phyloP scores from a whole-genome alignment of 2,888 invertebrate species.

The Lithophane ornitopus region DNA sequence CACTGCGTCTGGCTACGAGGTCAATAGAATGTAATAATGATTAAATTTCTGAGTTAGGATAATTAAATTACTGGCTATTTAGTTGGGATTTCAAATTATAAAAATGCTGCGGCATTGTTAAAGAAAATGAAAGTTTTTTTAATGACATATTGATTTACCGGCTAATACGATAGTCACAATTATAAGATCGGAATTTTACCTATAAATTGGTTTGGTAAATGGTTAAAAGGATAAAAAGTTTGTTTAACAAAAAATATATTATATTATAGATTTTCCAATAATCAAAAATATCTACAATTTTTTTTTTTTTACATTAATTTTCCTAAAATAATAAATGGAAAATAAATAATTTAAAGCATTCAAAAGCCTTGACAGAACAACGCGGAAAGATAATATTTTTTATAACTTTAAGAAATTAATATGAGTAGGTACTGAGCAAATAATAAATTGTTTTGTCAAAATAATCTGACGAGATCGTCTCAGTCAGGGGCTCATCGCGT shows the following conservation, averaged over 20 bases:
- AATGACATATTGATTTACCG: neutral
- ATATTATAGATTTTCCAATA: neutral
- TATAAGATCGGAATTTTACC: neutral
- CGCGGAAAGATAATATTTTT: constrained; percentile 4
- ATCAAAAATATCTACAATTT: too few species aligned
- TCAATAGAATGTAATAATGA: neutral
- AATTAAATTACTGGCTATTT: neutral
- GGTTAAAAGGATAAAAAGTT: neutral
- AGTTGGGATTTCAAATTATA: neutral
- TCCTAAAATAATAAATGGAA: neutral
- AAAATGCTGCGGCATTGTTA: neutral
- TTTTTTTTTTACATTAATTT: neutral
- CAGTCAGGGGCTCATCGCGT: constrained; percentile 57
- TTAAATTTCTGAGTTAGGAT: too few species aligned
- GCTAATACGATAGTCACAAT: too few species aligned
- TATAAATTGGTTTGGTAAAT: neutral
- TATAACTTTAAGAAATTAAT: constrained; percentile 23
- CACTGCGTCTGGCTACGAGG: neutral
- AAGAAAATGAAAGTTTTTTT: neutral
- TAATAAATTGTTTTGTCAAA: constrained; percentile 60
- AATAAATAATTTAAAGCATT: neutral
- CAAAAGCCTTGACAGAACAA: neutral
- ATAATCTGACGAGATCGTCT: constrained; percentile 64
- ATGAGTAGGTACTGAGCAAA: constrained; percentile 24
- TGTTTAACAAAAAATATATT: neutral